Evolutionary conservation across 92 coral and sea anemone genomes (phyloP), one percentile per base, ranked within the genome.

Genomic region (Galaxea fascicularis): DNA sequence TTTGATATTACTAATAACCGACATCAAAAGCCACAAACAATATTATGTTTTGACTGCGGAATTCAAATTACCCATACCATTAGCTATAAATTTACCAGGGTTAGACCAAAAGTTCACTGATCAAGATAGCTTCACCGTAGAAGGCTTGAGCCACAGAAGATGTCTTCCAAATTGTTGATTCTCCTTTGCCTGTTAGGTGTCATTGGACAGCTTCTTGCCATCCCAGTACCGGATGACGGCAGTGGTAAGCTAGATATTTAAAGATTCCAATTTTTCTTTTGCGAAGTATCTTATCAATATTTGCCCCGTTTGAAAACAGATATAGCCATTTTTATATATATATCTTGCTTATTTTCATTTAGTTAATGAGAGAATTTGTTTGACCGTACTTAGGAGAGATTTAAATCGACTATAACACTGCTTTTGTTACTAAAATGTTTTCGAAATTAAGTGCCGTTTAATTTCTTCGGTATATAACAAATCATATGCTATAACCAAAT

Each of bases 121-220:
- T 8, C 25, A 71, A 71, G 18, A 46, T 24, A 71, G 31, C 53
- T 24, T 13, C 26, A 24, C 29, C 10, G 14, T 2, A 56, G 21
- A 44, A 20, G 26, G 28, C 9, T 20, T 12, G 4, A 44, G 29
- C 15, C 14, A 21, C 4, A 58, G 64, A 45, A 22, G 57, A 71
- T 71, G 76, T 56, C 76, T 46, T 71, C 76, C 17, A 71, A 71
- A 18, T 16, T 56, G 9, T 16, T 71, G 56, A 45, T 71, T 21
- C 59, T 71, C 20, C 56, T 71, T 47, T 71, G 76, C 28, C 58
- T 71, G 15, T 8, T 46, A 56, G 76, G 35, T 4, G 1, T 71
- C 10, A 6, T 71, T 11, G 76, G 76, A 22, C 76, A 71, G 24
- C 58, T 71, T 58, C 24, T 29, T 35, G 76, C 76, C 31, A 45